Evolutionary conservation across 2,113 vertebrate species (phyloP).

Genomic region (Hydrochoerus hydrochaeris): DNA sequence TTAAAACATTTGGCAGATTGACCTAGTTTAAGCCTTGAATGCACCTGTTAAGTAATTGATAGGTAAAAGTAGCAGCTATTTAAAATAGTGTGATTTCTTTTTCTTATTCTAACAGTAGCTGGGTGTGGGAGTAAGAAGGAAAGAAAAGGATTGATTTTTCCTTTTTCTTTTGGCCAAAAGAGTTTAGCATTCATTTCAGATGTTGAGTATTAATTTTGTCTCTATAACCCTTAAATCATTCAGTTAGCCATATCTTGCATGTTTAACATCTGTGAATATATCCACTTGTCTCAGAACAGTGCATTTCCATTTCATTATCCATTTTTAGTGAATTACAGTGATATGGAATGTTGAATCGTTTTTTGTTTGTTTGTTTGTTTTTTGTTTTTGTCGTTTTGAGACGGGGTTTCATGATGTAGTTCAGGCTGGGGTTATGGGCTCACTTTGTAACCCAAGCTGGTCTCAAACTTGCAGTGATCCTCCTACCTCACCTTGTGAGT

Average conservation of each 20-base stretch:
- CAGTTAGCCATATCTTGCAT: not conserved
- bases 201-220: conserved; percentile 17
- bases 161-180: not conserved
- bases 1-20: conserved; percentile 26
- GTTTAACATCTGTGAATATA: conserved; percentile 19
- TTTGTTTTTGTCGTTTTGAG: no score
- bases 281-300: not conserved
- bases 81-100: not conserved
- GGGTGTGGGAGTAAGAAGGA: not conserved
- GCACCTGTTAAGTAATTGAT: not conserved
- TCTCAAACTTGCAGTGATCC: no score
- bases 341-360: conserved; percentile 4
- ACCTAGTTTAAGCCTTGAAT: conserved; percentile 4
- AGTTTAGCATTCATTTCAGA: conserved; percentile 36
- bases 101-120: not conserved
- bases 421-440: no score
- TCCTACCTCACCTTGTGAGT: no score
- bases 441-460: no score
- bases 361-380: not conserved
- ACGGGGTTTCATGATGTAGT: no score
- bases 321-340: not conserved
- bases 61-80: conserved; percentile 17
- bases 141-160: not conserved
- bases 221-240: not conserved
- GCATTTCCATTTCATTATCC: conserved; percentile 22